These are phyloP conservation scores for Scortum barcoo DNA, from an alignment of 2,113 vertebrate species.

Conservation along the genomic window DNA sequence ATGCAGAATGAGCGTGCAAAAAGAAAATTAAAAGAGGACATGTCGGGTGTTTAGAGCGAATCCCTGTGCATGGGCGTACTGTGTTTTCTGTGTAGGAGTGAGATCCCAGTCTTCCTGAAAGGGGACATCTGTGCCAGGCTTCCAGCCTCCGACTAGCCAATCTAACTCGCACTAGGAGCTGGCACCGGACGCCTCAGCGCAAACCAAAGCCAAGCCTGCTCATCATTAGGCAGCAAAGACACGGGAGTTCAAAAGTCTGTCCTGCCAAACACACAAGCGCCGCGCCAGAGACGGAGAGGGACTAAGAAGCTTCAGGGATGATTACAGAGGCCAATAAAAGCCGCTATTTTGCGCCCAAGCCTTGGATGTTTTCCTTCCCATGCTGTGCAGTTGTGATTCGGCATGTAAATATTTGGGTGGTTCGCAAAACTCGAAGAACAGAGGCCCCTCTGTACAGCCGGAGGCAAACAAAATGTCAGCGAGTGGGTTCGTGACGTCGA, in stretches of 20 bases:
- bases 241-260: slow-evolving; percentile 58
- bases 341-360: slow-evolving; percentile 36
- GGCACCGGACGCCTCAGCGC: slow-evolving; percentile 55
- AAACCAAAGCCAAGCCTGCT: slow-evolving; percentile 61
- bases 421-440: slow-evolving; percentile 60
- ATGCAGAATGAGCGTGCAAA: neutral
- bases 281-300: slow-evolving; percentile 35
- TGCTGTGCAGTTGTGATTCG: slow-evolving; percentile 71
- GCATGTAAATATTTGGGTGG: slow-evolving; percentile 79
- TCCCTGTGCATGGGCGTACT: neutral
- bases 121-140: slow-evolving; percentile 67
- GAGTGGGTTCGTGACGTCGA: slow-evolving; percentile 52
- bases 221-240: slow-evolving; percentile 70
- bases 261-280: slow-evolving; percentile 59
- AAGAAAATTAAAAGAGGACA: neutral
- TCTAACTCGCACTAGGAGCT: slow-evolving; percentile 68
- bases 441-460: slow-evolving; percentile 67
- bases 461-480: slow-evolving; percentile 66
- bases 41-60: slow-evolving; percentile 33
- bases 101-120: slow-evolving; percentile 66
- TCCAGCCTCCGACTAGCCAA: slow-evolving; percentile 51
- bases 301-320: slow-evolving; percentile 41
- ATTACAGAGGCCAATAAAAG: slow-evolving; percentile 65
- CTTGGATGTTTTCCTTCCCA: slow-evolving; percentile 64
- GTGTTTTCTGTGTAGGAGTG: slow-evolving; percentile 52